Evolutionary conservation across 2,113 vertebrate genomes (phyloP).

Genomic region (Apteryx owenii): DNA sequence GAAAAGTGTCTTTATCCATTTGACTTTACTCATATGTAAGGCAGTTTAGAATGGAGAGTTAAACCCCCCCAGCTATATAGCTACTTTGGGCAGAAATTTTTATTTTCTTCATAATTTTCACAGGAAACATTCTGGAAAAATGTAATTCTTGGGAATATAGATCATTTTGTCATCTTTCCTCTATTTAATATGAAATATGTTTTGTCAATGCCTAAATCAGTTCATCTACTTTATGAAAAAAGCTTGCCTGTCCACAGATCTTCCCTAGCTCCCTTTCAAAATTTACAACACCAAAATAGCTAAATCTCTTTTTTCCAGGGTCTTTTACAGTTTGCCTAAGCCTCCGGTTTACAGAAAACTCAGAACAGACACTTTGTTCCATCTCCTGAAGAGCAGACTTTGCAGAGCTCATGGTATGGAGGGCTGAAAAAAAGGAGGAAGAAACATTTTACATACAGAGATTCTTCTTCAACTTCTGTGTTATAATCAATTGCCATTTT

Average conservation of each 20-base stretch:
- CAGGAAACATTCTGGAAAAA: neutral
- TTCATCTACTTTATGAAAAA: neutral
- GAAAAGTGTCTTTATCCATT: neutral
- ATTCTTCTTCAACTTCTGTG: neutral
- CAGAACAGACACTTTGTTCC: neutral
- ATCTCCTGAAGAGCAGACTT: neutral
- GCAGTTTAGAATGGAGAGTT: neutral
- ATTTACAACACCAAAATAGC: neutral
- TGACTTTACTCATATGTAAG: neutral
- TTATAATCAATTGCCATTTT: neutral
- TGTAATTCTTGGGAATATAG: neutral
- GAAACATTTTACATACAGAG: neutral
- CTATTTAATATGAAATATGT: neutral
- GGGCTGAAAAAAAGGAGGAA: neutral
- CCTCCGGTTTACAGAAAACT: neutral
- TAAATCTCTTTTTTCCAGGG: neutral
- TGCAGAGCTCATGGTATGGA: neutral
- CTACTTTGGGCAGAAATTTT: no score
- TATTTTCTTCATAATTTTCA: neutral
- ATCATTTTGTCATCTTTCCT: neutral
- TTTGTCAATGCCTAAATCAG: neutral
- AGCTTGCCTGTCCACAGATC: neutral
- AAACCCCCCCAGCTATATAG: no score
- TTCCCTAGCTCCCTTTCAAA: neutral
- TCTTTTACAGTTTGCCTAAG: neutral